Percentiles rank a stretch among this genome's conserved stretches.
phyloP scores from a whole-genome alignment of 2,797 vertebrate species.

The Lutjanus campechanus region DNA sequence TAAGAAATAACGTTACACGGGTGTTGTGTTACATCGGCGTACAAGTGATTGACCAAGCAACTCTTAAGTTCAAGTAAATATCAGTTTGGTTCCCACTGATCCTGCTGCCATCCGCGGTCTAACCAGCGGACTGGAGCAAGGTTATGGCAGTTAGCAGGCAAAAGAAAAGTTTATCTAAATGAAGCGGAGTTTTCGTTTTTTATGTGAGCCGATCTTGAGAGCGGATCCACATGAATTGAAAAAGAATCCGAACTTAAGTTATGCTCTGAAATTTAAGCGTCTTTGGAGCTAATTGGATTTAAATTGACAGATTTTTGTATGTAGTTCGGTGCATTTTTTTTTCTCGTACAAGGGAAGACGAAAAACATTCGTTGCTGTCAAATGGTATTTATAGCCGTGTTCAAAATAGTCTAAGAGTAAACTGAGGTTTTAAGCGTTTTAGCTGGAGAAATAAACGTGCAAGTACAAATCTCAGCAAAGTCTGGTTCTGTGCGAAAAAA shows the following conservation, averaged over 20 bases:
- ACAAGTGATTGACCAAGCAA: neutral
- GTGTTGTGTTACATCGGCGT: constrained; percentile 33
- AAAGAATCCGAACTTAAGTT: accelerated
- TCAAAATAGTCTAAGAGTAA: neutral
- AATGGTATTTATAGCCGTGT: neutral
- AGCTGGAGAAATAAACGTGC: neutral
- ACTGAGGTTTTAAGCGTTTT: neutral
- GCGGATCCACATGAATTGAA: accelerated
- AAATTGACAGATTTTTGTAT: neutral
- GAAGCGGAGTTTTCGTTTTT: accelerated
- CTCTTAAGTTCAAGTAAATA: constrained; percentile 32
- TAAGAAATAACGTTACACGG: neutral
- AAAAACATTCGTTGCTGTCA: constrained; percentile 2
- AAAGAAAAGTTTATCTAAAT: neutral
- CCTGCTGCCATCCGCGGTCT: neutral
- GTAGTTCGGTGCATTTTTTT: constrained; percentile 19
- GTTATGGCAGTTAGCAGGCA: neutral
- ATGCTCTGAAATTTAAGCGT: accelerated
- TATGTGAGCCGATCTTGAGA: constrained; percentile 21
- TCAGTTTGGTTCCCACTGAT: constrained; percentile 21
- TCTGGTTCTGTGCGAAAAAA: constrained; percentile 41
- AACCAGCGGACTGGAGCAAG: neutral
- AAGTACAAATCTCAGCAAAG: constrained; percentile 35
- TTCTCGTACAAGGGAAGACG: neutral
- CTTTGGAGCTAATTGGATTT: neutral